phyloP scores from a whole-genome alignment of 2,888 invertebrate genomes.

The Tenthredo distinguenda region DNA sequence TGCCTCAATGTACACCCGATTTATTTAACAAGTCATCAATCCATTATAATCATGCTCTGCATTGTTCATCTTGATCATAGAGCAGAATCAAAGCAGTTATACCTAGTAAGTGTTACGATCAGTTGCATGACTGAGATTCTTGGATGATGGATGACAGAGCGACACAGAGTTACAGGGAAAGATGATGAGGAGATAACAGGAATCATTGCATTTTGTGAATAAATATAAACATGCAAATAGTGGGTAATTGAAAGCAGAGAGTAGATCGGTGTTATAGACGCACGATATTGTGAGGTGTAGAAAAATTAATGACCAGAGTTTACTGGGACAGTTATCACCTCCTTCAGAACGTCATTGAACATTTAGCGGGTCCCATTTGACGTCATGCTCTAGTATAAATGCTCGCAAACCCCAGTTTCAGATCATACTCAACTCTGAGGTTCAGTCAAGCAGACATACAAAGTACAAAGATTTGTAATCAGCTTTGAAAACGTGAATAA shows the following conservation, averaged over 20 bases:
- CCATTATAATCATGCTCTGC: neutral
- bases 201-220: neutral
- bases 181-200: neutral
- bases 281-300: neutral
- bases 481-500: neutral
- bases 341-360: conserved; percentile 69
- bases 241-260: neutral
- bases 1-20: neutral
- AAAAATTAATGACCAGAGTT: conserved; percentile 59
- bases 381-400: conserved; percentile 75
- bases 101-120: neutral
- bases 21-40: neutral
- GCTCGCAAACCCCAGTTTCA: conserved; percentile 59
- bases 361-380: conserved; percentile 75
- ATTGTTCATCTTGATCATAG: neutral
- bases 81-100: neutral
- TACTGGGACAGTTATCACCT: conserved; percentile 74
- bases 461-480: neutral
- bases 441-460: conserved; percentile 50
- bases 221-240: neutral
- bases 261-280: neutral
- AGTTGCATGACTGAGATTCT: neutral
- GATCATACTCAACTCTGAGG: conserved; percentile 61
- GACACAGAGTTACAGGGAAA: neutral
- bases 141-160: neutral